These are phyloP conservation scores for Allygus modestus DNA, from an alignment of 2,888 invertebrate genomes.

Conservation along the genomic window DNA sequence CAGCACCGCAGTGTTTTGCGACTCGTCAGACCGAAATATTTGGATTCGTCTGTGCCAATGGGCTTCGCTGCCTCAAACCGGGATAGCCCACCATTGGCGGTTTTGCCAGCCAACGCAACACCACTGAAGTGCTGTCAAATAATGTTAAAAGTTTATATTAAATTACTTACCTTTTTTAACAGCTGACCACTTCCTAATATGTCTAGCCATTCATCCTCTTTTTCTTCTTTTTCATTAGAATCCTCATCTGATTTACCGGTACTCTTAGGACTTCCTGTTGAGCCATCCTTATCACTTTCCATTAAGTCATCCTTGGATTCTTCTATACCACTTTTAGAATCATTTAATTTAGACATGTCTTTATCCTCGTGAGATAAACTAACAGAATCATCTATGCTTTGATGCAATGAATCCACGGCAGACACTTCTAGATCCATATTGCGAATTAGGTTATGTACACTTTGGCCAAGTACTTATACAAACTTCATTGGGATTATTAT, in stretches of 20 bases:
- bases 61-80: too few relatives aligned
- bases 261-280: neutral
- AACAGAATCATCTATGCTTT: neutral
- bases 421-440: neutral
- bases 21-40: too few relatives aligned
- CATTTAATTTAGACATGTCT: neutral
- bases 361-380: neutral
- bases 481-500: too few relatives aligned
- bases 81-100: too few relatives aligned
- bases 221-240: slow-evolving; percentile 5
- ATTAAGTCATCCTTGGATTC: neutral
- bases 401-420: neutral
- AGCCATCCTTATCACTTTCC: neutral
- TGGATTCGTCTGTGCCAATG: too few relatives aligned
- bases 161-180: slow-evolving; percentile 77
- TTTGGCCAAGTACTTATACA: too few relatives aligned
- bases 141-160: too few relatives aligned
- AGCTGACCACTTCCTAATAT: slow-evolving; percentile 88
- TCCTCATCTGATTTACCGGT: slow-evolving; percentile 12
- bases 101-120: too few relatives aligned
- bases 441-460: neutral
- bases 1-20: too few relatives aligned
- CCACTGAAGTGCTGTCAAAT: too few relatives aligned
- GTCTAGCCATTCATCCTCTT: slow-evolving; percentile 82
- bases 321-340: neutral